A percentile compares a stretch with the other conserved stretches of the same genome.
phyloP scores from a whole-genome alignment of 2,797 vertebrate genomes.

The Lepus townsendii region DNA sequence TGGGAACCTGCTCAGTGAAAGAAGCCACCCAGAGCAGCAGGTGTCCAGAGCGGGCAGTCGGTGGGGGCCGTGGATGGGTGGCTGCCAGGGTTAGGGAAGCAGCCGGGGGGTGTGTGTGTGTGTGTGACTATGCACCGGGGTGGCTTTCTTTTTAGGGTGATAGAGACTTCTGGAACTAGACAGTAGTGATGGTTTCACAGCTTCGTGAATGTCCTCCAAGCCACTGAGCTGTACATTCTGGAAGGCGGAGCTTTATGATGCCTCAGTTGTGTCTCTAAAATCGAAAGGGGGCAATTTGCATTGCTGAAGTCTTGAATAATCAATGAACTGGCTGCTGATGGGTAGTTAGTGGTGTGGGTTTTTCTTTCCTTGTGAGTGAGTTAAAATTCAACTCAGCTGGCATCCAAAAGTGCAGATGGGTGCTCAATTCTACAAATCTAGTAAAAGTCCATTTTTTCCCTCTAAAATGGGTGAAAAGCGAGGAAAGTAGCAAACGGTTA shows the following conservation, averaged over 20 bases:
- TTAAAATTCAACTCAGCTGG: conserved; percentile 77
- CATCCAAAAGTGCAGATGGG: conserved; percentile 62
- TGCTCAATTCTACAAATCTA: not conserved
- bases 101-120: not conserved
- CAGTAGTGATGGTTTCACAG: not conserved
- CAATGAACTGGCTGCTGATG: not conserved
- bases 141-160: not conserved
- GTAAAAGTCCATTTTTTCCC: not conserved
- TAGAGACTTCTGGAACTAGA: not conserved
- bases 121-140: not conserved
- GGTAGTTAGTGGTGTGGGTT: conserved; percentile 47
- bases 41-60: not conserved
- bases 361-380: conserved; percentile 64
- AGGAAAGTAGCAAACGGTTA: not conserved
- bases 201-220: not conserved
- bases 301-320: conserved; percentile 6
- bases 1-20: not conserved
- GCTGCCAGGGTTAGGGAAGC: not conserved
- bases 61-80: not conserved
- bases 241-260: not conserved
- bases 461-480: not conserved
- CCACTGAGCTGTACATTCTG: not conserved
- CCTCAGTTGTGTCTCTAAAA: not conserved
- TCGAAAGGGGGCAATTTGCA: not conserved
- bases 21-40: not conserved